Conservation (phyloP, 2,888 invertebrate species). For the Poecilobothrus nobilitatus region DNA sequence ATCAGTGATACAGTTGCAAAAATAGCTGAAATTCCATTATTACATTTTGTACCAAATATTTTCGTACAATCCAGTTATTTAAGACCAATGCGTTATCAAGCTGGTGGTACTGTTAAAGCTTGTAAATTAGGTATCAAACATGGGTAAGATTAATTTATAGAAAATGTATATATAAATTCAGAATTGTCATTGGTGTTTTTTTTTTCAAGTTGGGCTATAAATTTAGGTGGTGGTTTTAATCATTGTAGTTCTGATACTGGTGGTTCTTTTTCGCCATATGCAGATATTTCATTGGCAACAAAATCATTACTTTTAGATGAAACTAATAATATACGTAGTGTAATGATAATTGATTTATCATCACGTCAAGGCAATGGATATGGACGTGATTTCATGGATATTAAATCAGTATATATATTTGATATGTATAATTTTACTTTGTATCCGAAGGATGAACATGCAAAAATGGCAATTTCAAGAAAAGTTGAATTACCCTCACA, state of each 20-base stretch:
- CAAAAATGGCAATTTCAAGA: conserved; percentile 57
- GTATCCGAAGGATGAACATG: conserved; percentile 63
- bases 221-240: conserved; percentile 80
- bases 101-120: conserved; percentile 62
- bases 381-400: conserved; percentile 62
- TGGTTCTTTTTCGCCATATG: conserved; percentile 77
- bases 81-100: conserved; percentile 63
- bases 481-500: conserved; percentile 53
- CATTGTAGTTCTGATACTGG: conserved; percentile 64
- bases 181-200: neutral
- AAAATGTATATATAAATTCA: neutral
- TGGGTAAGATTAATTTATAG: neutral
- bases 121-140: conserved; percentile 66
- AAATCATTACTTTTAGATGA: conserved; percentile 52
- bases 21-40: conserved; percentile 63
- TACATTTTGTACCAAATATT: conserved; percentile 62
- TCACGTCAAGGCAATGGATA: conserved; percentile 86
- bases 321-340: conserved; percentile 49
- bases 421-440: conserved; percentile 70
- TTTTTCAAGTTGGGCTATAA: conserved; percentile 65
- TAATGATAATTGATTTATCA: conserved; percentile 77
- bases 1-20: conserved; percentile 65
- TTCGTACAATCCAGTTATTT: conserved; percentile 62
- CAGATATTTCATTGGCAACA: conserved; percentile 68
- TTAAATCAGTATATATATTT: conserved; percentile 61